Conservation (phyloP, 1,140 invertebrate genomes). For the Armadillidium nasatum region DNA sequence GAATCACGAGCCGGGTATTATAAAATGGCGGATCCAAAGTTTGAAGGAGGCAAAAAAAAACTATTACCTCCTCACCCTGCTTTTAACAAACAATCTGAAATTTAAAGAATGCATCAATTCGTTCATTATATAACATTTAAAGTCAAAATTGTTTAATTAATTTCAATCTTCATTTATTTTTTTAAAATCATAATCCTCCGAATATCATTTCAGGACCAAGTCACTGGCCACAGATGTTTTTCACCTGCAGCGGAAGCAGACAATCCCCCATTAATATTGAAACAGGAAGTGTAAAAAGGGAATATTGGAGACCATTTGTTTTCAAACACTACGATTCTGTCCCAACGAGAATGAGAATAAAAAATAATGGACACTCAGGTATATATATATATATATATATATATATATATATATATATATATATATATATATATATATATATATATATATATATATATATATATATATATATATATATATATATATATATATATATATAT, state of each 20-base stretch:
- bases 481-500: too few relatives aligned
- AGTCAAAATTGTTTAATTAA: too few relatives aligned
- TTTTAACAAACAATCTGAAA: too few relatives aligned
- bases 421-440: background rate
- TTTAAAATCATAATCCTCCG: background rate
- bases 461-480: background rate
- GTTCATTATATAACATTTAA: too few relatives aligned
- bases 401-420: background rate
- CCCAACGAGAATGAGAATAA: slow-evolving; percentile 40
- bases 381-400: background rate
- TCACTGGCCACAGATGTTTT: slow-evolving; percentile 39
- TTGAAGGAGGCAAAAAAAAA: too few relatives aligned
- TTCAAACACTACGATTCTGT: slow-evolving; percentile 41
- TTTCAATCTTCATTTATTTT: too few relatives aligned
- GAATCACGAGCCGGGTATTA: too few relatives aligned
- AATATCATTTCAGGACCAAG: slow-evolving; percentile 25
- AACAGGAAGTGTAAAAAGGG: slow-evolving; percentile 38
- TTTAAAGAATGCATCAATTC: too few relatives aligned
- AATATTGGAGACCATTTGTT: slow-evolving; percentile 38
- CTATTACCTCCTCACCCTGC: too few relatives aligned
- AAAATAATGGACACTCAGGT: slow-evolving; percentile 44
- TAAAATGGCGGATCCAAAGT: too few relatives aligned
- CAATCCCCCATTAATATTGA: slow-evolving; percentile 45
- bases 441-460: background rate
- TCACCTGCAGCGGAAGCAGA: slow-evolving; percentile 32